Conservation (phyloP, 2,888 invertebrate genomes). For the Caenorhabditis sp. region DNA sequence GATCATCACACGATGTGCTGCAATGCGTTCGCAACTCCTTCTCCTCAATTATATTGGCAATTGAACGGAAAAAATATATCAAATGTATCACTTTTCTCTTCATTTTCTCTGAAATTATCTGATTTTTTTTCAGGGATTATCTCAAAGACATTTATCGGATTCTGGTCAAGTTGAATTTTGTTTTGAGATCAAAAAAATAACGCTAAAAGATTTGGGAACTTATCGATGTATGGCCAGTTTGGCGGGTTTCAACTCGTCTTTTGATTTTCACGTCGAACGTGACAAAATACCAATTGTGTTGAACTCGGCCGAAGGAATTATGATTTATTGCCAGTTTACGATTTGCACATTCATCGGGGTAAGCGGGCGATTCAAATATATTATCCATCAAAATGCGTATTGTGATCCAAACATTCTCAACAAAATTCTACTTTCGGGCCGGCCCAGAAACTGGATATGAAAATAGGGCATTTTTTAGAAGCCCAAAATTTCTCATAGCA, state of each 20-base stretch:
- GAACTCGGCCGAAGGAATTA: slow-evolving; percentile 42
- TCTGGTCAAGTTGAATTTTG: slow-evolving; percentile 45
- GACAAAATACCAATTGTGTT: slow-evolving; percentile 47
- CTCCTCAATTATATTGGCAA: slow-evolving; percentile 45
- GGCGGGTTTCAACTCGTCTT: slow-evolving; percentile 28
- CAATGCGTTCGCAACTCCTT: slow-evolving; percentile 39
- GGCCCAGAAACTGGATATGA: too few relatives aligned
- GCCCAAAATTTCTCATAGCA: too few relatives aligned
- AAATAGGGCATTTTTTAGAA: too few relatives aligned
- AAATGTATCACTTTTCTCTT: slow-evolving; percentile 9
- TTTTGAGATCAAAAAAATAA: slow-evolving; percentile 31
- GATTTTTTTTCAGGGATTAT: slow-evolving; percentile 27
- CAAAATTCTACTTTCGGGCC: too few relatives aligned
- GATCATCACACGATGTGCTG: slow-evolving; percentile 43
- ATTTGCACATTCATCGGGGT: slow-evolving; percentile 46
- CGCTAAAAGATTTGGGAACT: slow-evolving; percentile 35
- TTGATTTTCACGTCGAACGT: slow-evolving; percentile 39
- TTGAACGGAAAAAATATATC: slow-evolving; percentile 44
- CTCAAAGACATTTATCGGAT: slow-evolving; percentile 40
- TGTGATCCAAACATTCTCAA: too few relatives aligned
- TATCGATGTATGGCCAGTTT: slow-evolving; percentile 42
- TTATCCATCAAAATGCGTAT: too few relatives aligned
- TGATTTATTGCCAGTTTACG: slow-evolving; percentile 47
- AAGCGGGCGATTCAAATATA: background rate
- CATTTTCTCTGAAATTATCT: background rate